Base-by-base conservation (phyloP, 2,113 vertebrate genomes). In the Ceyx cyanopectus region DNA sequence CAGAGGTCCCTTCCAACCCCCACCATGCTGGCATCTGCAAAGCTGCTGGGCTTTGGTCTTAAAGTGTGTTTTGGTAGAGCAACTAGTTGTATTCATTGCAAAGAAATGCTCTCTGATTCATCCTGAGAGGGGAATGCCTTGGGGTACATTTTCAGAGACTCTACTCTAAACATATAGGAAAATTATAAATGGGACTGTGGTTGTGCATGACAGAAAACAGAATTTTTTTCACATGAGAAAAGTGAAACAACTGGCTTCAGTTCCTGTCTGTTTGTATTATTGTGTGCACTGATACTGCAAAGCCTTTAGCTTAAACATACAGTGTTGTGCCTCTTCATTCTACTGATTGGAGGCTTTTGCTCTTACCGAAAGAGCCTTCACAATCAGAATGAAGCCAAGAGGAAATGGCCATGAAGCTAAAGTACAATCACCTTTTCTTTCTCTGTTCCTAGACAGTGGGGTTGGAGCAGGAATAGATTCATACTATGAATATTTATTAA, bases 391-490 rank as follows among this genome's bases (percentile, higher is more conserved):
- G 45, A 54, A 80, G 58, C 48, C 22, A 17, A 27, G 7, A 30
- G 37, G 41, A 91, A 63, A 53, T 34, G 58, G 3, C 32, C 9
- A 5, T 29, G 6, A 20, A 14, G 8, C 18, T 89, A 12, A 17
- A 93, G 29, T 68, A 50, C 89, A 76, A 13, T 73, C 85, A 74
- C 19, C 16, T 53, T 89, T 92, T 80, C 62, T 9, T 89, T 85
- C 63, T 78, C 74, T 70, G 21, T 97, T 96, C 87, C 20, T 95
- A 99, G 99, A 99, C 91, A 99, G 99, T 34, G 99, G 99, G 72
- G 99, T 99, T 22, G 99, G 99, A 97, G 99, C 99, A 5, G 99
- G 99, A 76, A 99, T 99, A 92, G 99, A 99, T 97, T 99, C 99
- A 0, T 99, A 99, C 96, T 99, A 99, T 95, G 99, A 99, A 95